phyloP scores from a whole-genome alignment of 2,113 vertebrate species.

The Zosterops pallidus region DNA sequence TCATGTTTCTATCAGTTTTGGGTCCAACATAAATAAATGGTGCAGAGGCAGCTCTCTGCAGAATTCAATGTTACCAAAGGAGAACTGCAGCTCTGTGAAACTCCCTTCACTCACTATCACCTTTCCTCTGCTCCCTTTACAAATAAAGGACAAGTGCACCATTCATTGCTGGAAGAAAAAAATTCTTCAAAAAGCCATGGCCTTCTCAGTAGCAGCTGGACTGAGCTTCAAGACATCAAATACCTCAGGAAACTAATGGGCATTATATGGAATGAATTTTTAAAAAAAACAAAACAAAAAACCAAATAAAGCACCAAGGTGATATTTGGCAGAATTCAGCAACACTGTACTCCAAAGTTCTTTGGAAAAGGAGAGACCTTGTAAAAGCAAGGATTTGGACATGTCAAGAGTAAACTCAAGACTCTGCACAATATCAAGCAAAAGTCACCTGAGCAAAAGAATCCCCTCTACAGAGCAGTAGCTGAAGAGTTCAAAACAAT shows the following conservation, averaged over 20 bases:
- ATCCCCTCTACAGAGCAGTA: not conserved
- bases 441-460: not conserved
- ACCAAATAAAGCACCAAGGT: not conserved
- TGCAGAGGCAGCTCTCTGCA: slow-evolving; percentile 42
- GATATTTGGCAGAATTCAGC: not conserved
- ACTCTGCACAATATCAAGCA: not conserved
- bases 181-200: not conserved
- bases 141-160: slow-evolving; percentile 62
- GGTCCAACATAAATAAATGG: slow-evolving; percentile 63
- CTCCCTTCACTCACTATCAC: slow-evolving; percentile 49
- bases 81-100: slow-evolving; percentile 44
- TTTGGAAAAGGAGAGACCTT: not conserved
- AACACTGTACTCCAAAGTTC: not conserved
- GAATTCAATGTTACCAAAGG: slow-evolving; percentile 29
- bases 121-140: slow-evolving; percentile 30
- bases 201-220: slow-evolving; percentile 18
- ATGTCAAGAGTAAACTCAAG: not conserved
- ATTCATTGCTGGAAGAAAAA: slow-evolving; percentile 47
- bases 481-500: not conserved
- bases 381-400: not conserved
- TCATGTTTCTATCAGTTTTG: slow-evolving; percentile 39
- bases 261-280: not conserved
- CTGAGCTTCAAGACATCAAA: slow-evolving; percentile 36
- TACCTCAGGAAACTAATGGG: not conserved
- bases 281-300: not conserved